Evolutionary conservation across 2,888 invertebrate genomes (phyloP).

Genomic region (Theretra japonica): DNA sequence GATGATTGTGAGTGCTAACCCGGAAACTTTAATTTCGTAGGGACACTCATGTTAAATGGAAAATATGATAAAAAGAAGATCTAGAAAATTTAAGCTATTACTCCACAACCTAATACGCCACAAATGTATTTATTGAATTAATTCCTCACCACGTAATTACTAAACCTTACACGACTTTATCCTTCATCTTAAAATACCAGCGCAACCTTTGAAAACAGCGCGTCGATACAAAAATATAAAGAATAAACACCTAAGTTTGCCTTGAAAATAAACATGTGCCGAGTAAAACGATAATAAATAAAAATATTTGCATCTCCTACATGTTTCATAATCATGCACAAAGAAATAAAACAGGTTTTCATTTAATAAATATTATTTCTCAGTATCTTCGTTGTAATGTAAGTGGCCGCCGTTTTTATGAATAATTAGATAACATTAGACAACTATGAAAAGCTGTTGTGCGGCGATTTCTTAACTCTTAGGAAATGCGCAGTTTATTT

Average conservation of each 20-base stretch:
- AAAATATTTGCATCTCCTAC: constrained; percentile 31
- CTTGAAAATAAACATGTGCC: constrained; percentile 18
- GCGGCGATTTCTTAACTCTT: constrained; percentile 13
- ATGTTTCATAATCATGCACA: constrained; percentile 45
- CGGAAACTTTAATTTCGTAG: too few species aligned
- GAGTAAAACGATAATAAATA: constrained; percentile 17
- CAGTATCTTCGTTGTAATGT: constrained; percentile 37
- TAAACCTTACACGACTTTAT: not conserved
- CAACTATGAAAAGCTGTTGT: constrained; percentile 28
- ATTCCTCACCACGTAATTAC: too few species aligned
- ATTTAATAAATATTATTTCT: constrained; percentile 56
- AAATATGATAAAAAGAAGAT: too few species aligned
- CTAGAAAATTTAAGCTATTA: too few species aligned
- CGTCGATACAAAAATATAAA: constrained; percentile 25
- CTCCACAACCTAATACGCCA: too few species aligned
- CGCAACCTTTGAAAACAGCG: constrained; percentile 1
- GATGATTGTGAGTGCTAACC: too few species aligned
- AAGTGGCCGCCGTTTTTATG: constrained; percentile 39
- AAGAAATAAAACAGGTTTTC: constrained; percentile 51
- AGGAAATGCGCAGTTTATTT: constrained; percentile 5
- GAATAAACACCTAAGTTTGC: constrained; percentile 20
- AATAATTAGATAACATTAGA: constrained; percentile 42
- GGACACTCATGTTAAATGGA: too few species aligned
- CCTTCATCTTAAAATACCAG: constrained; percentile 2
- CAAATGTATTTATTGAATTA: too few species aligned